Conservation (phyloP, 2,113 vertebrate species). For the Thalassarche chlororhynchos region DNA sequence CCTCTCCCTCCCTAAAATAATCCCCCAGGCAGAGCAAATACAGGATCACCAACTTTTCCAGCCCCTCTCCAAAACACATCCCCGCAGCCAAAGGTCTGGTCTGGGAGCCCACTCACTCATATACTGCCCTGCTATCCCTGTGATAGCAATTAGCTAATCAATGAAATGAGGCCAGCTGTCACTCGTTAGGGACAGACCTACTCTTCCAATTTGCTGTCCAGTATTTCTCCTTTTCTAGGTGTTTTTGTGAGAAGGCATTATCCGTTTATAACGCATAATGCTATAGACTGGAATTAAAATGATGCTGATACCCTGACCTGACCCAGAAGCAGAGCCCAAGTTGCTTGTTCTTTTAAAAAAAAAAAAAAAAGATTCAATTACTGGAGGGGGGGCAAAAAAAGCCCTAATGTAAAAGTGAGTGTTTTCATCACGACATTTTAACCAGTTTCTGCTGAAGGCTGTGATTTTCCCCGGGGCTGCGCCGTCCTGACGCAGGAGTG, state of each 20-base stretch:
- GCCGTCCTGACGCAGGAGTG: fast-evolving
- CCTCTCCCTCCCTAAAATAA: neutral
- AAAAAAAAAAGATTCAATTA: neutral
- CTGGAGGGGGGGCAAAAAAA: fast-evolving
- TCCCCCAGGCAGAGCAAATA: neutral
- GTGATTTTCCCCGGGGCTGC: neutral
- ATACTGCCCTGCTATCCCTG: neutral
- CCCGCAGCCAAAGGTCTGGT: fast-evolving
- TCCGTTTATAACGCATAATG: neutral
- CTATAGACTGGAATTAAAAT: neutral
- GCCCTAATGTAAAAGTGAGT: neutral
- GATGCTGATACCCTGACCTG: neutral
- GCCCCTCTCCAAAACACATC: neutral
- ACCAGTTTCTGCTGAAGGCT: neutral
- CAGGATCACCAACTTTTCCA: neutral
- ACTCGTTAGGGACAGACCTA: neutral
- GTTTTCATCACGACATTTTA: neutral
- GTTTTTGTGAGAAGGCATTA: neutral
- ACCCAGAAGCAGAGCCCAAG: neutral
- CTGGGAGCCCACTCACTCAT: neutral
- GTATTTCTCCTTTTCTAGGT: neutral
- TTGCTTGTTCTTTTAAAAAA: neutral
- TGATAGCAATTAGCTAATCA: slow-evolving; percentile 27
- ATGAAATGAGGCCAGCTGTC: neutral
- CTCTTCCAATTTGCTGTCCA: neutral